Evolutionary conservation across 2,797 vertebrate genomes (phyloP), one percentile per base, ranked within the genome.

Genomic region (Orientallactaga sibirica): DNA sequence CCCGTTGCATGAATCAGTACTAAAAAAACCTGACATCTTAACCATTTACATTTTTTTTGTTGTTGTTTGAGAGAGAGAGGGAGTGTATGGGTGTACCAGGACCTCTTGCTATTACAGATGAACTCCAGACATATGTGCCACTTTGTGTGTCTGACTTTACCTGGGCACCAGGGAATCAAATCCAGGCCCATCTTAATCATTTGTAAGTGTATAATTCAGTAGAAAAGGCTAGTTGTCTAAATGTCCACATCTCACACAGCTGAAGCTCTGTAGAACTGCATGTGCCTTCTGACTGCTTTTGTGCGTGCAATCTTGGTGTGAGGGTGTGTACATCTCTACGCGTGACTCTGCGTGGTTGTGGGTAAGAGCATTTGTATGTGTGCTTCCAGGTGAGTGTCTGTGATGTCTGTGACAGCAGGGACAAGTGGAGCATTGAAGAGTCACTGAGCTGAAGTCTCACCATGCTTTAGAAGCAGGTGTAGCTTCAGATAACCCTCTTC

Each of bases 171-270:
- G 55, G 55, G 55, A 58, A 58, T 16, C 3, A 4, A 11, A 58
- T 16, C 55, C 16, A 58, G 12, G 55, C 55, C 55, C 15, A 3
- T 62, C 11, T 79, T 43, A 70, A 73, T 22, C 10, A 37, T 58
- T 61, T 81, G 33, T n/a, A 73, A 75, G 12, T 67, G 6, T 16
- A 12, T 6, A 12, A 43, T 84, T 86, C 20, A 55, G 6, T 25
- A 83, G 16, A 2, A 76, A 8, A 22, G 8, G 25, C 18, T 2
- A 33, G 80, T 52, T 58, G 80, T 58, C 80, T 75, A 70, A 80
- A 68, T 68, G 20, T 85, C 16, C 88, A 37, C 61, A 74, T 82
- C 71, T 86, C 58, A 48, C 48, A 91, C 61, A 95, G 86, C 12
- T 58, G 73, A 95, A 82, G 43, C 27, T 86, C 43, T n/a, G 4